Conservation (phyloP, 2,888 invertebrate genomes). For the Ophion ellenae region DNA sequence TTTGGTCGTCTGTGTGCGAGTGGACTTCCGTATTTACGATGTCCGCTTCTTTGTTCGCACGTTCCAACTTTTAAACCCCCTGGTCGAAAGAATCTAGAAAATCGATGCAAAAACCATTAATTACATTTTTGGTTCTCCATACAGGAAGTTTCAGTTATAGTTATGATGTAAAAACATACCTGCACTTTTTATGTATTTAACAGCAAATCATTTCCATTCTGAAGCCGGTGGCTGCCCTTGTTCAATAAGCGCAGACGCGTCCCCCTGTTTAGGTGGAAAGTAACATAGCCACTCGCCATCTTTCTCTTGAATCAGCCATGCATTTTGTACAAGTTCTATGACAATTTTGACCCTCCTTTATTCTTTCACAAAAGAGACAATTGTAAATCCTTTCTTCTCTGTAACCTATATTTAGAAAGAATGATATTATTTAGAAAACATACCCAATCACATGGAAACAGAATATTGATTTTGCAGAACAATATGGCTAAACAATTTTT, state of each 20-base stretch:
- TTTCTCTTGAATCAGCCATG: constrained; percentile 4
- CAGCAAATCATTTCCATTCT: constrained; percentile 9
- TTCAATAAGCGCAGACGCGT: background rate
- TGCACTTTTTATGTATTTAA: constrained; percentile 13
- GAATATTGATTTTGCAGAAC: too few relatives aligned
- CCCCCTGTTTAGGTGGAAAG: background rate
- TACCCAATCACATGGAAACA: too few relatives aligned
- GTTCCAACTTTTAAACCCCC: constrained; percentile 6
- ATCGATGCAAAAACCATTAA: constrained; percentile 19
- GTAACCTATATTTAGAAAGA: constrained; percentile 9
- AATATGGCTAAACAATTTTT: too few relatives aligned
- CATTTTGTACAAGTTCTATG: constrained; percentile 10
- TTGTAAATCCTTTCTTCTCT: background rate
- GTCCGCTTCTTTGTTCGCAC: background rate
- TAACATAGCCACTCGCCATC: background rate
- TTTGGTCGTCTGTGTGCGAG: background rate
- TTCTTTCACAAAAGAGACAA: constrained; percentile 10
- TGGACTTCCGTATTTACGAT: constrained; percentile 21
- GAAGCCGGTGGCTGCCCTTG: constrained; percentile 8
- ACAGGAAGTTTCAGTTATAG: too few relatives aligned
- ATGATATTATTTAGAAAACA: background rate
- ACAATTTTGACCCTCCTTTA: constrained; percentile 23
- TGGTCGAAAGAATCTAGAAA: constrained; percentile 14
- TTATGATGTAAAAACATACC: background rate
- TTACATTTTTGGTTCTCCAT: background rate